phyloP scores from a whole-genome alignment of 2,888 invertebrate genomes.

The Leptopterna dolabrata region DNA sequence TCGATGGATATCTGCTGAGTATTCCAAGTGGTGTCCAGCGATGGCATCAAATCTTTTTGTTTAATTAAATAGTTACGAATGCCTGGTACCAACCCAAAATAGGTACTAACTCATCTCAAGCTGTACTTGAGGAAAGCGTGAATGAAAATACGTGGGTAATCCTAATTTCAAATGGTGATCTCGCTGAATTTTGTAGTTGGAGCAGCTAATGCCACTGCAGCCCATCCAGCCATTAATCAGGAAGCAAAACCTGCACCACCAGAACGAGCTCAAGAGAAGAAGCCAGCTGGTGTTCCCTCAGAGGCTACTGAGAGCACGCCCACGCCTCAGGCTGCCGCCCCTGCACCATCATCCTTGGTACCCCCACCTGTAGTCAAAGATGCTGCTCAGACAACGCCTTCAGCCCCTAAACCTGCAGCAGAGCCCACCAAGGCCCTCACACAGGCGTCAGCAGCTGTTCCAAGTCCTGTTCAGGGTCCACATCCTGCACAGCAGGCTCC shows the following conservation, averaged over 20 bases:
- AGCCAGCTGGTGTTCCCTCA: conserved; percentile 15
- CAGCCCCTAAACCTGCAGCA: not conserved
- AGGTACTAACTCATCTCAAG: too few species aligned
- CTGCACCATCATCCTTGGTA: conserved; percentile 43
- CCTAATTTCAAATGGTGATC: not conserved
- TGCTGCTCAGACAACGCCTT: conserved; percentile 56
- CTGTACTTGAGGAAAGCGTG: too few species aligned
- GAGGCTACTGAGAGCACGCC: conserved; percentile 63
- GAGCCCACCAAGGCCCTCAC: conserved; percentile 27
- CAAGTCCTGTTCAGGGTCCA: conserved; percentile 62
- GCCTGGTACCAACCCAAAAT: too few species aligned
- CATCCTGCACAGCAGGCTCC: conserved; percentile 38
- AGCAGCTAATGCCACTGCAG: not conserved
- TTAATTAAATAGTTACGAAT: too few species aligned
- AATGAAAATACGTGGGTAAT: not conserved
- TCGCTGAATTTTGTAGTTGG: not conserved
- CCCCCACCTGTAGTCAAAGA: conserved; percentile 59
- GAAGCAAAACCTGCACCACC: conserved; percentile 50
- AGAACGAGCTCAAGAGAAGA: conserved; percentile 44
- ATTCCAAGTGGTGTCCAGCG: too few species aligned
- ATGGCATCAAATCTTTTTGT: too few species aligned
- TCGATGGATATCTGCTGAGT: too few species aligned
- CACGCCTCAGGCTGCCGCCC: conserved; percentile 66
- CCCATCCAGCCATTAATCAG: conserved; percentile 38
- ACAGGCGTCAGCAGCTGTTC: conserved; percentile 66